phyloP scores from a whole-genome alignment of 2,113 vertebrate species.

The Rhea americana region DNA sequence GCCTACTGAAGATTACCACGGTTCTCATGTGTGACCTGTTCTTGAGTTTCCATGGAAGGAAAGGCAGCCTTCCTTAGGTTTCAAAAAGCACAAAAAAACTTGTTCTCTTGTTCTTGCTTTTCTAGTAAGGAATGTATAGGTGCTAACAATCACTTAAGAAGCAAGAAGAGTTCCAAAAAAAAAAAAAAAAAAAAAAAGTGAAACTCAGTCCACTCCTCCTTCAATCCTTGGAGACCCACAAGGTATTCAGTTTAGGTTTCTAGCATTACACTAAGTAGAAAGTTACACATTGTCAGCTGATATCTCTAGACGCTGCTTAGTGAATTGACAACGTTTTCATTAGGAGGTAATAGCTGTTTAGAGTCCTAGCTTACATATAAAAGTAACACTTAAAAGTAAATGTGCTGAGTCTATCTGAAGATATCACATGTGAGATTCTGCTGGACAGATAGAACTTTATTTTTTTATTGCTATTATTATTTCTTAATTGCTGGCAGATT shows the following conservation, averaged over 20 bases:
- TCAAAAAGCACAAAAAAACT: not conserved
- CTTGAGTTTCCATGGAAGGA: not conserved
- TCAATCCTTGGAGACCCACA: not conserved
- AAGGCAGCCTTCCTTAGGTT: not conserved
- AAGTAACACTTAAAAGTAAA: not conserved
- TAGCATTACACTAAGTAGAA: not conserved
- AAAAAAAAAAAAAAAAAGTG: not conserved
- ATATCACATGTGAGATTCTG: no score
- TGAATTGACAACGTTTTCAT: not conserved
- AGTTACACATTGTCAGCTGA: not conserved
- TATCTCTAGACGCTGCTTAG: not conserved
- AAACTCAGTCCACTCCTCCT: no score
- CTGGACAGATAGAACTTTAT: no score
- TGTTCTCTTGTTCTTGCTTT: not conserved
- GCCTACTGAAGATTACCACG: rapidly evolving
- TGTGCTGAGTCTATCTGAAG: not conserved
- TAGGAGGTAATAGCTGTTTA: not conserved
- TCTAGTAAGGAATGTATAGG: not conserved
- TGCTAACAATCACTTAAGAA: not conserved
- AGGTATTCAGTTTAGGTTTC: not conserved
- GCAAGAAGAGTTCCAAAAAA: not conserved
- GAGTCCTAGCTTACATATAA: not conserved
- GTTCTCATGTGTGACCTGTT: not conserved
- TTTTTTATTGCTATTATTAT: no score
- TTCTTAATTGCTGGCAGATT: no score